Evolutionary conservation across 2,888 invertebrate species (phyloP).

Genomic region (Trissoscelio sp.): DNA sequence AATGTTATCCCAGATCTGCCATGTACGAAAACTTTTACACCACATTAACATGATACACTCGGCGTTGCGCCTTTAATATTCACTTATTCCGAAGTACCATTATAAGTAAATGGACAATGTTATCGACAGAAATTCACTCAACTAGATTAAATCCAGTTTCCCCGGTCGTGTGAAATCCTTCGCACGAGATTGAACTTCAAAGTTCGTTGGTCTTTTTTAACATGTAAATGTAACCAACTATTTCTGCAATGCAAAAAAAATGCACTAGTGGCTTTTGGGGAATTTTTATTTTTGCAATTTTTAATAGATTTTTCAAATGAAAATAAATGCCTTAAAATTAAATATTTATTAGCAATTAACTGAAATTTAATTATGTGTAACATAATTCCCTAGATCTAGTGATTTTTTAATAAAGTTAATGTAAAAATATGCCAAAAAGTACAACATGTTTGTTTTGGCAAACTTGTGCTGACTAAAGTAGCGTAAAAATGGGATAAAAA

Average conservation of each 20-base stretch:
- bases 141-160: slow-evolving; percentile 49
- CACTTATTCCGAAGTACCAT: slow-evolving; percentile 38
- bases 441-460: no score
- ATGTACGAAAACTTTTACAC: slow-evolving; percentile 32
- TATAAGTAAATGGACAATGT: slow-evolving; percentile 34
- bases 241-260: not conserved
- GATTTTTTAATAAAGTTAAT: no score
- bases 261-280: no score
- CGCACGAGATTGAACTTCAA: not conserved
- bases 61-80: slow-evolving; percentile 28
- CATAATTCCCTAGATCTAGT: no score
- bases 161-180: slow-evolving; percentile 5
- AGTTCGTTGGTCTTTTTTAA: slow-evolving; percentile 7
- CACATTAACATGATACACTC: slow-evolving; percentile 36
- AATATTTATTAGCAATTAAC: no score
- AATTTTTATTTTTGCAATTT: no score
- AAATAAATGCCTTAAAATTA: no score
- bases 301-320: no score
- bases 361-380: no score
- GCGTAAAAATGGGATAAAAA: no score
- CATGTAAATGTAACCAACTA: slow-evolving; percentile 24
- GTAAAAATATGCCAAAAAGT: no score
- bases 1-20: slow-evolving; percentile 12
- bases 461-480: no score
- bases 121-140: slow-evolving; percentile 49